Evolutionary conservation across 2,888 invertebrate genomes (phyloP), one percentile per base, ranked within the genome.

Genomic region (Campopleginae sp.): DNA sequence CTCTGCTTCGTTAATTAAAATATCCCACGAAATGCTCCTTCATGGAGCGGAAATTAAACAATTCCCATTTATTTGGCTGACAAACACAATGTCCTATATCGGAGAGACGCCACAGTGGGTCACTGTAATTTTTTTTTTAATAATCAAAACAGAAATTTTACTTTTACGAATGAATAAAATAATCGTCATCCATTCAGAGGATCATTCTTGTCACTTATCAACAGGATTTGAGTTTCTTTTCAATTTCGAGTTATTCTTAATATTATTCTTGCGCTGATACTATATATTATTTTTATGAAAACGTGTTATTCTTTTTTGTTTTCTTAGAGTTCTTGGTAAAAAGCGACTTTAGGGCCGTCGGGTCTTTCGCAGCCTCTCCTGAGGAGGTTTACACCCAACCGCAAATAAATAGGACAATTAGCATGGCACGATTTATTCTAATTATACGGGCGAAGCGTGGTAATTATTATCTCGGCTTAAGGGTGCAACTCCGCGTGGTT

Each of bases 361-460:
- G 42, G 65, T 65, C 63, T 72, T 48, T 80, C 23, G 80, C 72
- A 72, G 48, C 51, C 80, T 54, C 72, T 46, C 61, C 61, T 19
- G 54, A 74, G 82, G 71, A 82, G 84, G 80, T 88, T 87, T 76
- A 86, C 71, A 83, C 83, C 78, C 48, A 79, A 79, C 87, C 86
- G 83, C 89, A 86, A 90, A 91, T 90, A 91, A 91, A 91, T 90
- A 89, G 89, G 87, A 90, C 90, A 91, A 91, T 91, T 91, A 91
- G 90, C 88, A 82, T 84, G 84, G 84, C 86, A 80, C 88, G 89
- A 91, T 90, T 91, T 91, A 91, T 91, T 90, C 89, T 91, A 91
- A 92, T 91, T 91, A 90, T 88, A 86, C 78, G 75, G 63, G 78
- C 66, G 54, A 44, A 44, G 63, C 65, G 86, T 86, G 87, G 89